Conservation (phyloP, 2,797 vertebrate species). For the Adrianichthys oophorus region DNA sequence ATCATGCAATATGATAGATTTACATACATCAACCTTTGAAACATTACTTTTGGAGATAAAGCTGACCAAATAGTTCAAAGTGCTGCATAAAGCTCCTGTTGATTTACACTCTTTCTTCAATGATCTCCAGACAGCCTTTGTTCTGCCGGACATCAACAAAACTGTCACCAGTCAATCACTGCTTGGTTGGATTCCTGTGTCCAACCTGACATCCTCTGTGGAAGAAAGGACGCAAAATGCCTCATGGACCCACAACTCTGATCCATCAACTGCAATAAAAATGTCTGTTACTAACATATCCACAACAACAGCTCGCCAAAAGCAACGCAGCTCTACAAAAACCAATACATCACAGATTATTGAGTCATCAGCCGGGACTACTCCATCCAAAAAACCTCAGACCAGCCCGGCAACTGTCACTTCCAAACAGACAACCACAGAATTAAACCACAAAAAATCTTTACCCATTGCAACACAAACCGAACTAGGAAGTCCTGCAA, state of each 20-base stretch:
- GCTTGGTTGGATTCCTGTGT: slow-evolving; percentile 7
- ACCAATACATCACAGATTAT: background rate
- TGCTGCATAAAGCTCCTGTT: slow-evolving; percentile 27
- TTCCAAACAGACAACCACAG: background rate
- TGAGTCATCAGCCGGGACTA: slow-evolving; percentile 4
- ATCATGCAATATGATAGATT: slow-evolving; percentile 25
- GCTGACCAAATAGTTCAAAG: slow-evolving; percentile 10
- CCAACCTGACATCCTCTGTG: slow-evolving; percentile 21
- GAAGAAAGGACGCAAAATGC: slow-evolving; percentile 12
- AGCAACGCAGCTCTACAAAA: background rate
- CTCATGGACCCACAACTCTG: slow-evolving; percentile 24
- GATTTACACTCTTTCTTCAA: slow-evolving; percentile 48
- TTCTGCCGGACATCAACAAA: slow-evolving; percentile 44
- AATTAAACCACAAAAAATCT: background rate
- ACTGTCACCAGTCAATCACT: slow-evolving; percentile 25
- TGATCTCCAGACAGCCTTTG: slow-evolving; percentile 48
- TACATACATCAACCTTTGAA: slow-evolving; percentile 23
- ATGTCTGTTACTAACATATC: slow-evolving; percentile 5
- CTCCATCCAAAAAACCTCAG: background rate
- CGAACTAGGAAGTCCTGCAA: background rate
- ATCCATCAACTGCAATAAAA: slow-evolving; percentile 23
- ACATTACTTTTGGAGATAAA: slow-evolving; percentile 16
- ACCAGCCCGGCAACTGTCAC: background rate
- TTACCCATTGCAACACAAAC: background rate
- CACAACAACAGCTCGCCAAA: slow-evolving; percentile 15